Conservation (phyloP, 2,888 invertebrate species). For the Apeira syringaria region DNA sequence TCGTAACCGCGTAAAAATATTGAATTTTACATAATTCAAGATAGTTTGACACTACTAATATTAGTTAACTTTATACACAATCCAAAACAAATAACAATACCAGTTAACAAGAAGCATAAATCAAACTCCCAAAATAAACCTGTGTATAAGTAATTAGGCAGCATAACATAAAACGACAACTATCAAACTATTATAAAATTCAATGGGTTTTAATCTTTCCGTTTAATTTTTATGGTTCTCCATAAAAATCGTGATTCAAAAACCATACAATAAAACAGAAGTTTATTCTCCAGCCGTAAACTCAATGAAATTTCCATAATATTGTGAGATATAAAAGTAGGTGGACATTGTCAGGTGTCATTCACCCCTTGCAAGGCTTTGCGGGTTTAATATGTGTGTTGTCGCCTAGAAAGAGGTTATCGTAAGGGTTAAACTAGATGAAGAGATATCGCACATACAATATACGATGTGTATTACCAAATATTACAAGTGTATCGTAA, state of each 20-base stretch:
- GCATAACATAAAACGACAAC: conserved; percentile 28
- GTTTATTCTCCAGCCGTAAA: conserved; percentile 49
- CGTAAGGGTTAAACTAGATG: conserved; percentile 12
- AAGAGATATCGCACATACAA: not conserved
- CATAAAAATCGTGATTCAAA: conserved; percentile 49
- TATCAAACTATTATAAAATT: conserved; percentile 35
- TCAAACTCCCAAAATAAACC: conserved; percentile 3
- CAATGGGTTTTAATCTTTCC: conserved; percentile 42
- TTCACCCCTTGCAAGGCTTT: conserved; percentile 46
- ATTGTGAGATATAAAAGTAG: conserved; percentile 40
- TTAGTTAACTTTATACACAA: too few species aligned
- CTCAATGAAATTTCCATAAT: conserved; percentile 58
- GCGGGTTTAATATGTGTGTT: conserved; percentile 41
- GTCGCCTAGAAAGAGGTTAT: conserved; percentile 38
- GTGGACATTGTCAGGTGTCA: conserved; percentile 49
- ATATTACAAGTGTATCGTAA: too few species aligned
- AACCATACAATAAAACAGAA: conserved; percentile 47
- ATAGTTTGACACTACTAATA: too few species aligned
- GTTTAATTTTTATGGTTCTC: conserved; percentile 47
- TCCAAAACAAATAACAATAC: not conserved
- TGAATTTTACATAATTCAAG: too few species aligned
- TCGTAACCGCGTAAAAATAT: too few species aligned
- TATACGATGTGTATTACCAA: too few species aligned
- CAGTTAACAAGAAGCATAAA: conserved; percentile 19
- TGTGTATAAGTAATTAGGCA: conserved; percentile 18